These are phyloP conservation scores for Nymphalis polychloros DNA, from an alignment of 2,888 invertebrate genomes.

Conservation along the genomic window DNA sequence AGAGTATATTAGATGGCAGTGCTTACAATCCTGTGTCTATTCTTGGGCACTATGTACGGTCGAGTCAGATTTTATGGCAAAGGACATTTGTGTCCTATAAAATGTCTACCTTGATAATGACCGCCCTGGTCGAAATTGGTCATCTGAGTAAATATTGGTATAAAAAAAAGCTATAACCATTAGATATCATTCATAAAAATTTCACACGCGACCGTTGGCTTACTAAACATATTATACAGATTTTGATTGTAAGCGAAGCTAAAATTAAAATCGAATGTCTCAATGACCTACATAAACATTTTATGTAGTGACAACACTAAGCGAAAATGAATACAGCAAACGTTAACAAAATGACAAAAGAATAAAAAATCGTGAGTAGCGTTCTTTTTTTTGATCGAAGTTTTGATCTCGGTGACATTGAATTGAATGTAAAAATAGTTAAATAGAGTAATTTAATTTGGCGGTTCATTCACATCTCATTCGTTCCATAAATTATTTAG, in stretches of 20 bases:
- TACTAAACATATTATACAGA: not conserved
- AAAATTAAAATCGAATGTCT: not conserved
- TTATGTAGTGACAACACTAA: slow-evolving; percentile 6
- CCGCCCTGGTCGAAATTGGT: too few species aligned
- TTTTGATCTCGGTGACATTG: slow-evolving; percentile 25
- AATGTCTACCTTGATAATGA: too few species aligned
- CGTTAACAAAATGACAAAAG: not conserved
- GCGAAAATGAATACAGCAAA: too few species aligned
- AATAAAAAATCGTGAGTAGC: not conserved
- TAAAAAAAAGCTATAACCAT: too few species aligned
- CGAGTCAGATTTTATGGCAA: too few species aligned
- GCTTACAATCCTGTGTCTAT: too few species aligned
- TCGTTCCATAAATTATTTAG: slow-evolving; percentile 19
- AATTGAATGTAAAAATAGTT: slow-evolving; percentile 23
- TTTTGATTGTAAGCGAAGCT: not conserved
- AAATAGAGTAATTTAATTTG: slow-evolving; percentile 18
- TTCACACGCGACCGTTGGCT: not conserved
- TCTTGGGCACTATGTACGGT: too few species aligned
- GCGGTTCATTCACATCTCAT: slow-evolving; percentile 33
- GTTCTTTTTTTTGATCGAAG: not conserved
- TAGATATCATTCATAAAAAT: too few species aligned
- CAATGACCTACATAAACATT: slow-evolving; percentile 3
- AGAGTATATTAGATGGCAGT: too few species aligned
- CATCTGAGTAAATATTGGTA: too few species aligned
- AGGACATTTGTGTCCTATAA: too few species aligned